Percentiles rank a stretch among this genome's conserved stretches.
Conservation (phyloP, 2,888 invertebrate genomes). For the Galeruca laticollis region DNA sequence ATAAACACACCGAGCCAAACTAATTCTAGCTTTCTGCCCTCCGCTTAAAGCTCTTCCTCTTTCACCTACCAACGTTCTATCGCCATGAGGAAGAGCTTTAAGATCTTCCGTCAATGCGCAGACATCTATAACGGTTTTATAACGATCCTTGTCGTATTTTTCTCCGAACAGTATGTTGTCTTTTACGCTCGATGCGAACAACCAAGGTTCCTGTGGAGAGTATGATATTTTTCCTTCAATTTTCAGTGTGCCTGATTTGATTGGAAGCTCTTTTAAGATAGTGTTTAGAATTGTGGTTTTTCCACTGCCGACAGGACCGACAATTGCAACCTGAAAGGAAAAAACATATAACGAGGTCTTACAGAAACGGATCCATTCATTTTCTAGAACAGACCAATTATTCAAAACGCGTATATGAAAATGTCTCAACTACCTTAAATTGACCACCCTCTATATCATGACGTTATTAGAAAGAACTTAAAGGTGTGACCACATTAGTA, state of each 20-base stretch:
- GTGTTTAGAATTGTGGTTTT: conserved; percentile 70
- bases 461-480: too few relatives aligned
- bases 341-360: background rate
- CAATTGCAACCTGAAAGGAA: conserved; percentile 67
- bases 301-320: conserved; percentile 79
- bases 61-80: conserved; percentile 84
- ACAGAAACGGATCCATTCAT: too few relatives aligned
- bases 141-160: conserved; percentile 71
- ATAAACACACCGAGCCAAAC: conserved; percentile 82
- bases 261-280: conserved; percentile 66
- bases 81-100: conserved; percentile 79
- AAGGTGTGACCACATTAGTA: too few relatives aligned
- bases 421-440: too few relatives aligned
- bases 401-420: too few relatives aligned
- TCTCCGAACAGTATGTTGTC: conserved; percentile 86
- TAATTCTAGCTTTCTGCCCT: conserved; percentile 86
- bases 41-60: conserved; percentile 85
- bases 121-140: conserved; percentile 73
- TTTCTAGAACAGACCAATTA: too few relatives aligned
- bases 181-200: conserved; percentile 72
- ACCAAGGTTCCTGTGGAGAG: conserved; percentile 76
- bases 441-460: too few relatives aligned
- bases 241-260: conserved; percentile 64
- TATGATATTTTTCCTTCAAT: conserved; percentile 71
- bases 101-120: conserved; percentile 80